Base-by-base conservation (phyloP, 2,113 vertebrate species). In the Cebus imitator region DNA sequence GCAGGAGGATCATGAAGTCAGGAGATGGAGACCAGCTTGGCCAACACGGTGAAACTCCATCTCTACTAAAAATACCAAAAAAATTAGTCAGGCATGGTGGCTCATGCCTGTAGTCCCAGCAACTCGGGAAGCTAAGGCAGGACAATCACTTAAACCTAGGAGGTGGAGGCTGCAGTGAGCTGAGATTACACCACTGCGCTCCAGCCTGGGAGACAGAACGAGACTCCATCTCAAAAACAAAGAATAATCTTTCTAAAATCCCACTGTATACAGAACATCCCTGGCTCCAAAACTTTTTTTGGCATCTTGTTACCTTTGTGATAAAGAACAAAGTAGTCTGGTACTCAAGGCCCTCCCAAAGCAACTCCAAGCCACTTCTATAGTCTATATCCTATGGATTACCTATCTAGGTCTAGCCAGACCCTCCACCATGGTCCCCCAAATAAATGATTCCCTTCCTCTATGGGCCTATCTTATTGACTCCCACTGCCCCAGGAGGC, bases 211-310 rank as follows among this genome's bases (percentile, higher is more conserved):
- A 52, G 52, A 52, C 52, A 52, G 52, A 17, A 52, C 5, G 4
- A 52, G 16, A 52, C 52, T 52, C 16, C 52, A 52, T 17, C 52
- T 52, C 16, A 52, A 52, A 78, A 64, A 57, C 80, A 78, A 78
- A 64, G 50, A 85, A 78, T n/a, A 84, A 88, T 61, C 27, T 86
- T 90, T 58, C 87, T 58, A 88, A 90, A 81, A 94, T 45, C 11
- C 32, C 43, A 87, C 35, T 72, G 32, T 12, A 4, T n/a, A 57
- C 50, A 87, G 48, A 90, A 52, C 68, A 90, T 57, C 52, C 18
- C 86, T 27, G 37, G 8, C 37, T 72, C 73, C 57, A 84, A 70
- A 82, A 52, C 11, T 91, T 93, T 37, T 58, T 72, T 84, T 32
- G 48, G 37, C 30, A 27, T 57, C 70, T 75, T 93, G 8, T 35